A percentile compares a stretch with the other conserved stretches of the same genome.
Evolutionary conservation across 2,113 vertebrate genomes (phyloP).

Genomic region (Pelodiscus sinensis): DNA sequence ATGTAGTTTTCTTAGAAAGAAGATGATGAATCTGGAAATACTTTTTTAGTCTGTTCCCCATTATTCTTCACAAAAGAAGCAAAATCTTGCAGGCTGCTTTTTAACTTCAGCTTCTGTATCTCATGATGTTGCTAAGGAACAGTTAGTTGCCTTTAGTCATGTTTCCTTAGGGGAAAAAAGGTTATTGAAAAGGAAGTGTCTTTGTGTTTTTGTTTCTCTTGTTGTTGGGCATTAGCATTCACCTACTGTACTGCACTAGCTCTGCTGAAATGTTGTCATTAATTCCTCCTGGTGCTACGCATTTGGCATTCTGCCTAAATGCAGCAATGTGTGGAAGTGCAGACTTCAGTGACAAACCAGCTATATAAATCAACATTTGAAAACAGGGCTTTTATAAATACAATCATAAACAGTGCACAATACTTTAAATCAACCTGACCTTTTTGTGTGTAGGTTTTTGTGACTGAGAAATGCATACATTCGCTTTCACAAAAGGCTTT

Average conservation of each 20-base stretch:
- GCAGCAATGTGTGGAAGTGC: neutral
- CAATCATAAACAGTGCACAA: constrained; percentile 8
- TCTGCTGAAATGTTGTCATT: constrained; percentile 23
- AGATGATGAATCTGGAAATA: neutral
- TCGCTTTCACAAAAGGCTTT: neutral
- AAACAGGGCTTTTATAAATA: neutral
- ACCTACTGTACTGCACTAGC: neutral
- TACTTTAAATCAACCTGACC: neutral
- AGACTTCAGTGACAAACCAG: neutral
- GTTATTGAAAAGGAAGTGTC: neutral
- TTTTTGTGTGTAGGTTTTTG: neutral
- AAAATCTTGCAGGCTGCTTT: neutral
- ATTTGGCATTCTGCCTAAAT: constrained; percentile 9
- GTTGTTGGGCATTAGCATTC: constrained; percentile 5
- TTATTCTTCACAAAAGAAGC: neutral
- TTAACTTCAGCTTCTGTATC: neutral
- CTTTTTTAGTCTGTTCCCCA: neutral
- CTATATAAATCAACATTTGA: constrained; percentile 9
- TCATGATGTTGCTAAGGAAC: neutral
- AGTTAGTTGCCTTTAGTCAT: constrained; percentile 8
- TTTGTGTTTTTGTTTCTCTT: constrained; percentile 19
- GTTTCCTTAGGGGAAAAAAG: neutral
- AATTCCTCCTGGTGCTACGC: constrained; percentile 10
- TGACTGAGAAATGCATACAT: neutral
- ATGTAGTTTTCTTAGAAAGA: neutral